Evolutionary conservation across 2,888 invertebrate genomes (phyloP), one percentile per base, ranked within the genome.

Genomic region (Chouioia cunea): DNA sequence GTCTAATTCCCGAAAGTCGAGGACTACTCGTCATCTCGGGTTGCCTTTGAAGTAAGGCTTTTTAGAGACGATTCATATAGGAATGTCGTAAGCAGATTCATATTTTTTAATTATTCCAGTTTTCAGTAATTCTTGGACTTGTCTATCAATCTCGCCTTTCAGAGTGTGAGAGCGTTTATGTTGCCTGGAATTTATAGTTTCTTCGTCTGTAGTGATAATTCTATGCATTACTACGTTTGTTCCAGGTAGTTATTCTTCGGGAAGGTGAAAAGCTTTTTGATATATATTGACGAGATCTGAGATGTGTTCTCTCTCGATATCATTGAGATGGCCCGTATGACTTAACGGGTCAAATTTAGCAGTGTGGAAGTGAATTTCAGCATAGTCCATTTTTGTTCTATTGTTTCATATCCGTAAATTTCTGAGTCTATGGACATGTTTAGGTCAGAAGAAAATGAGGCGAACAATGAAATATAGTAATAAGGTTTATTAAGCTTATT

Each of bases 201-300:
- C 22, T 14, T 68, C 58, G 23, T 68, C 65, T 0, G 47, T 70
- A 0, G 71, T 74, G 0, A 4, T 6, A 36, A 71, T 74, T 44
- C 62, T 43, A 15, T 73, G 70, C 16, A 59, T 44, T 15, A 70
- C 18, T 12, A 67, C n/a, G 4, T 62, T 18, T 2, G 70, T 74
- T 0, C 65, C 36, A 0, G 54, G 56, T 16, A 71, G 43, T 18
- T 22, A 10, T n/a, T 71, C 70, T 12, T 57, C 64, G n/a, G 69
- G 48, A 12, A 71, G 15, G 12, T 68, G 57, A 43, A 67, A 73
- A 22, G 58, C 27, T 47, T 70, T 66, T 3, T 36, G 16, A 52
- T 14, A n/a, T n/a, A n/a, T n/a, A n/a, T n/a, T n/a, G n/a, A n/a
- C n/a, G n/a, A n/a, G n/a, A n/a, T n/a, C n/a, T 15, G 4, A 8